These are phyloP conservation scores for Ranitomeya variabilis DNA, from an alignment of 2,113 vertebrate species.

Conservation along the genomic window DNA sequence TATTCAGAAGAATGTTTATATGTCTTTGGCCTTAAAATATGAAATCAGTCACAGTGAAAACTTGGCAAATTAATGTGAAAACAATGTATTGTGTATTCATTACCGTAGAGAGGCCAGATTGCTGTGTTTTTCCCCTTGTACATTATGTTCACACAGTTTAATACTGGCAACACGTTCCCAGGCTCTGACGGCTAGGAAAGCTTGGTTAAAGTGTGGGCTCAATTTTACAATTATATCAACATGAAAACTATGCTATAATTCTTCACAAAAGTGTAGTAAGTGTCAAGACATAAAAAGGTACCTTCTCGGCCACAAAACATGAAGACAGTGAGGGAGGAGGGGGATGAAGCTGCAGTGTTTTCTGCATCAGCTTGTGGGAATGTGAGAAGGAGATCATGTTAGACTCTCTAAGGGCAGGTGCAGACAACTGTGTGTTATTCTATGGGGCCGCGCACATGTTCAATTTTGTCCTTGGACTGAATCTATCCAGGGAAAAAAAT, in stretches of 20 bases:
- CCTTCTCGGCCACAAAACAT: not conserved
- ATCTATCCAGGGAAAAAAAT: too few species aligned
- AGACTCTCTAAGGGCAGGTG: too few species aligned
- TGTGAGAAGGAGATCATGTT: not conserved
- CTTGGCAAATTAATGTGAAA: slow-evolving; percentile 32
- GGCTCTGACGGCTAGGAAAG: not conserved
- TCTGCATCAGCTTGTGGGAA: too few species aligned
- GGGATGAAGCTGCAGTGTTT: not conserved
- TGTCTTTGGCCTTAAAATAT: slow-evolving; percentile 41
- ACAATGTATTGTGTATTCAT: slow-evolving; percentile 36
- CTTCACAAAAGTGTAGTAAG: not conserved
- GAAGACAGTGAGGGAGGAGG: not conserved
- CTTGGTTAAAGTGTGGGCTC: not conserved
- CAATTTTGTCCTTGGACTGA: too few species aligned
- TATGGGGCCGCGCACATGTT: too few species aligned
- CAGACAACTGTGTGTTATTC: too few species aligned
- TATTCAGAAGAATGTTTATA: slow-evolving; percentile 24
- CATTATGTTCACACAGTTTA: slow-evolving; percentile 50
- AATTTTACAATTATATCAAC: not conserved
- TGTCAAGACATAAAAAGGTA: not conserved
- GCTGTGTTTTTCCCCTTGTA: slow-evolving; percentile 48
- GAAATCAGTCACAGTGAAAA: slow-evolving; percentile 26
- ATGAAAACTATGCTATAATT: not conserved
- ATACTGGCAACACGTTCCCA: slow-evolving; percentile 33
- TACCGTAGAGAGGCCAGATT: slow-evolving; percentile 23